Percentiles rank a stretch among this genome's conserved stretches.
phyloP scores from a whole-genome alignment of 2,888 invertebrate species.

The Ypsolopha scabrella region DNA sequence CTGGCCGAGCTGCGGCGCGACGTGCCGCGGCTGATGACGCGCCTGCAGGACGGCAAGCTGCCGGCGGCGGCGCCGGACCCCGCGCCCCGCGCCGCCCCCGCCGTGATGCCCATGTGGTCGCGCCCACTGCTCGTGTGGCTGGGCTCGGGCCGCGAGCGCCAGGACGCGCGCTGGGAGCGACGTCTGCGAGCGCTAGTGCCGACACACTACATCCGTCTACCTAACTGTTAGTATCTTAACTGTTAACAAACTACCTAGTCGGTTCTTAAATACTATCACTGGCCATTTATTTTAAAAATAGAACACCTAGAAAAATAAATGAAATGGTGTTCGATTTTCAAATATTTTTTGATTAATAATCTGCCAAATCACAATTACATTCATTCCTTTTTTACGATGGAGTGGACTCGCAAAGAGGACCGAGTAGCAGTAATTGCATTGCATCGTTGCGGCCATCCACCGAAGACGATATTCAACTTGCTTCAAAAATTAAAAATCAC shows the following conservation, averaged over 20 bases:
- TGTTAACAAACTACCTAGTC: background rate
- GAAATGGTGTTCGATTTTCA: too few relatives aligned
- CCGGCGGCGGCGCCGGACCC: slow-evolving; percentile 9
- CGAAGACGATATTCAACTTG: too few relatives aligned
- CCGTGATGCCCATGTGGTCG: slow-evolving; percentile 15
- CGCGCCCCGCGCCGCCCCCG: slow-evolving; percentile 7
- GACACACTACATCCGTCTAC: slow-evolving; percentile 14
- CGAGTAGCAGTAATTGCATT: too few relatives aligned
- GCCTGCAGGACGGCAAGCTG: slow-evolving; percentile 16
- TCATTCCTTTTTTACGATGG: too few relatives aligned
- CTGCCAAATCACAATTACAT: too few relatives aligned
- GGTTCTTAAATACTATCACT: too few relatives aligned
- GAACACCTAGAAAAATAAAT: too few relatives aligned
- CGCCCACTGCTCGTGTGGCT: slow-evolving; percentile 21
- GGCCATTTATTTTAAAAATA: too few relatives aligned
- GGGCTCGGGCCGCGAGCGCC: slow-evolving; percentile 22
- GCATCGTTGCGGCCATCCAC: too few relatives aligned
- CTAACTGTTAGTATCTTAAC: slow-evolving; percentile 9
- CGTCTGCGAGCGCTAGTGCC: slow-evolving; percentile 16
- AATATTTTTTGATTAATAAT: too few relatives aligned
- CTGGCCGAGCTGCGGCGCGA: slow-evolving; percentile 12
- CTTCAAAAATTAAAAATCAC: too few relatives aligned
- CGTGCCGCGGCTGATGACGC: slow-evolving; percentile 16
- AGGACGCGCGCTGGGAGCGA: slow-evolving; percentile 25
- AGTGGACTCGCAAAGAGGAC: too few relatives aligned